Evolutionary conservation across 2,113 vertebrate species (phyloP).

Genomic region (Scartelaos histophorus): DNA sequence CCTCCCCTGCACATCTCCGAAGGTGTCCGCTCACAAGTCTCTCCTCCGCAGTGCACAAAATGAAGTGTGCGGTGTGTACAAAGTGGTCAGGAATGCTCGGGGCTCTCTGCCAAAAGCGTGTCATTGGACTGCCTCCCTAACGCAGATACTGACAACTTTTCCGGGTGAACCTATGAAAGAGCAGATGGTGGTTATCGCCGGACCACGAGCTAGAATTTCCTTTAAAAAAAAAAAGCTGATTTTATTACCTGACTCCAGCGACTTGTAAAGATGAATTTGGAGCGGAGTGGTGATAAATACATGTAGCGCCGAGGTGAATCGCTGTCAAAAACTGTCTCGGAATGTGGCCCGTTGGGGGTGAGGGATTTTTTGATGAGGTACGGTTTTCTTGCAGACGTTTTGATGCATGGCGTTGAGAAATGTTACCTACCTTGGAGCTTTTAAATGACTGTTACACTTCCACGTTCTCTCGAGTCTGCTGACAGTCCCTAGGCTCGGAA

Average conservation of each 20-base stretch:
- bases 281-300: slow-evolving; percentile 49
- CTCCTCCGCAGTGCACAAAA: background rate
- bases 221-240: slow-evolving; percentile 5
- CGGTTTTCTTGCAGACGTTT: slow-evolving; percentile 41
- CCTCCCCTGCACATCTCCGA: background rate
- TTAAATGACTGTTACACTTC: slow-evolving; percentile 36
- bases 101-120: background rate
- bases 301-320: slow-evolving; percentile 33
- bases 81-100: slow-evolving; percentile 1
- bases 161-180: slow-evolving; percentile 12
- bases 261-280: slow-evolving; percentile 41
- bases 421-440: slow-evolving; percentile 26
- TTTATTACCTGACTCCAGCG: slow-evolving; percentile 20
- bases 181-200: slow-evolving; percentile 22
- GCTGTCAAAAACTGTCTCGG: slow-evolving; percentile 40
- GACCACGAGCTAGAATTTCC: background rate
- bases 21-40: slow-evolving; percentile 5
- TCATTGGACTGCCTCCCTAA: background rate
- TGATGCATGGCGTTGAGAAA: slow-evolving; percentile 52
- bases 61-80: slow-evolving; percentile 5
- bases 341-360: slow-evolving; percentile 31
- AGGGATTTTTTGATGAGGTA: slow-evolving; percentile 47
- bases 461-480: slow-evolving; percentile 36
- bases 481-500: slow-evolving; percentile 23
- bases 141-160: slow-evolving; percentile 1